Evolutionary conservation across 2,797 vertebrate species (phyloP).

Genomic region (Acanthurus tractus): DNA sequence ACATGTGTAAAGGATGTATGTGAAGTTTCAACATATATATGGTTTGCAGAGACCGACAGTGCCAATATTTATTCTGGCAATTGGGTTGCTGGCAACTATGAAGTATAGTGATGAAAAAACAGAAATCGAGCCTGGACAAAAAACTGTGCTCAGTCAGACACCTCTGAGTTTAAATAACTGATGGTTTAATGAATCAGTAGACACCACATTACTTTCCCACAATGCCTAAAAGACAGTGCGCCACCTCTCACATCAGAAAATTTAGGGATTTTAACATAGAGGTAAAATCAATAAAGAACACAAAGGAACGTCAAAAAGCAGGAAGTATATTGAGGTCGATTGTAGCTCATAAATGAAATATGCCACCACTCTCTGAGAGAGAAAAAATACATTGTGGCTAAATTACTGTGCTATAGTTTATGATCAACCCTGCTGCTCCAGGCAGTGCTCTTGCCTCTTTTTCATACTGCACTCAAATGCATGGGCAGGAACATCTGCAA

Average conservation of each 20-base stretch:
- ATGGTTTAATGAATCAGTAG: constrained; percentile 55
- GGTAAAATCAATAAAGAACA: constrained; percentile 72
- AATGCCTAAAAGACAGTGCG: constrained; percentile 42
- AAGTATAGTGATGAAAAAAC: constrained; percentile 10
- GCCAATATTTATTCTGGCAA: too few relatives aligned
- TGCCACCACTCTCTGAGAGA: constrained; percentile 61
- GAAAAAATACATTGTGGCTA: constrained; percentile 68
- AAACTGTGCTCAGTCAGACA: constrained; percentile 3
- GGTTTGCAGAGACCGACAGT: too few relatives aligned
- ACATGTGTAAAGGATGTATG: too few relatives aligned
- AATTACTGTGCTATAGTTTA: constrained; percentile 73
- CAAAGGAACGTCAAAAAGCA: constrained; percentile 63
- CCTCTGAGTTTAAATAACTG: constrained; percentile 21
- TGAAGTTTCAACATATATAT: too few relatives aligned
- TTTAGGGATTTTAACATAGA: constrained; percentile 65
- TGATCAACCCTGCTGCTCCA: constrained; percentile 57
- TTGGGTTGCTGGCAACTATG: not conserved
- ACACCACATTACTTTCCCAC: constrained; percentile 28
- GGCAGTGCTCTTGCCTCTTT: constrained; percentile 53
- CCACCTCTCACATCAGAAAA: constrained; percentile 50
- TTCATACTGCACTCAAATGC: constrained; percentile 48
- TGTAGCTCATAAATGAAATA: constrained; percentile 74
- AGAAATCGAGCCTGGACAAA: constrained; percentile 14
- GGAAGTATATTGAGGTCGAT: constrained; percentile 61
- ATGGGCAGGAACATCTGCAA: constrained; percentile 42